Evolutionary conservation across 2,113 vertebrate genomes (phyloP).

Genomic region (Nannospalax galili): DNA sequence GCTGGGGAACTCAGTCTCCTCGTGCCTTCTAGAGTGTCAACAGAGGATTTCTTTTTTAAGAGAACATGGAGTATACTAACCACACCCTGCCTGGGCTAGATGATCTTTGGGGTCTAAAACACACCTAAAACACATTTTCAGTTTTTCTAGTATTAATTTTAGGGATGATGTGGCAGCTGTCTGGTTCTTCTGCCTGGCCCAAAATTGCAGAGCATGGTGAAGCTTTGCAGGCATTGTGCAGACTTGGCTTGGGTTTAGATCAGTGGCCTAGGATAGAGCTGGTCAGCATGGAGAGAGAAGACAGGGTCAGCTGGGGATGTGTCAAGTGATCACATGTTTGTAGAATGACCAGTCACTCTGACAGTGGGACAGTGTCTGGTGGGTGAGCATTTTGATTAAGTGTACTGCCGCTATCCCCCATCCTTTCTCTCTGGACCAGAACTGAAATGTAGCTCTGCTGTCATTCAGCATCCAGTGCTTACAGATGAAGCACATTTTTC

Average conservation of each 20-base stretch:
- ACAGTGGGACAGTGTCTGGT: accelerated
- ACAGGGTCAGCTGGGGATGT: accelerated
- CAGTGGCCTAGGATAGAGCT: not conserved
- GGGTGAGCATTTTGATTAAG: not conserved
- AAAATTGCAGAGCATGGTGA: not conserved
- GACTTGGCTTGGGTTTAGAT: accelerated
- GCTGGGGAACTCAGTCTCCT: not conserved
- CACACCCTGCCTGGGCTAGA: not conserved
- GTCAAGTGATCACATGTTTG: accelerated
- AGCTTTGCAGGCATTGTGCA: too few species aligned
- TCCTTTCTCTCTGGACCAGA: slow-evolving; percentile 13
- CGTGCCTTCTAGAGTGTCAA: not conserved
- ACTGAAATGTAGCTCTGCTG: not conserved
- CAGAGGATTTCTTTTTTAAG: too few species aligned
- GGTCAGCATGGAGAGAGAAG: accelerated
- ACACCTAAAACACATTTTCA: not conserved
- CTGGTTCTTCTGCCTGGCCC: not conserved
- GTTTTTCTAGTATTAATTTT: not conserved
- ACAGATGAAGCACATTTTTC: not conserved
- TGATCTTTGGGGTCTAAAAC: not conserved
- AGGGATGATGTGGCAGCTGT: not conserved
- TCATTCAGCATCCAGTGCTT: not conserved
- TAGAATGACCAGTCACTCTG: not conserved
- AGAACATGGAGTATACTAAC: not conserved
- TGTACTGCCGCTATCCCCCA: not conserved